Evolutionary conservation across 2,797 vertebrate species (phyloP).

Genomic region (Gallinago nigripennis): DNA sequence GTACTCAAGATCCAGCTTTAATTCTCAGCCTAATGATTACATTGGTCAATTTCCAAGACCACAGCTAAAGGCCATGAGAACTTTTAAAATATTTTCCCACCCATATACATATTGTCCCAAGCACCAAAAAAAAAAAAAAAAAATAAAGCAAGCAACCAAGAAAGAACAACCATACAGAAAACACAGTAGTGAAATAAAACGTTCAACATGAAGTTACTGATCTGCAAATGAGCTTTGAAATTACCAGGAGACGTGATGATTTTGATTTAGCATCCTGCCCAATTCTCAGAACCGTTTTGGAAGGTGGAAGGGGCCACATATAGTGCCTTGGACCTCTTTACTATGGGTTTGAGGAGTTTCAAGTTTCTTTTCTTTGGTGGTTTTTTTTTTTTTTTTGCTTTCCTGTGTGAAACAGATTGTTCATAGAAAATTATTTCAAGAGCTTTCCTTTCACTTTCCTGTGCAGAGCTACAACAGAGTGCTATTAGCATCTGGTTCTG

Average conservation of each 20-base stretch:
- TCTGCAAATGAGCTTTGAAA: neutral
- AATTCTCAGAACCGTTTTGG: neutral
- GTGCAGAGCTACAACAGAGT: neutral
- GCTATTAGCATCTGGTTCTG: slow-evolving; percentile 14
- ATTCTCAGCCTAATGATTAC: slow-evolving; percentile 43
- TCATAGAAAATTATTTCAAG: slow-evolving; percentile 19
- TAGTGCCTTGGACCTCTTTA: neutral
- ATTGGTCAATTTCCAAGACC: slow-evolving; percentile 45
- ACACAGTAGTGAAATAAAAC: neutral
- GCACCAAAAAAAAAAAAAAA: neutral
- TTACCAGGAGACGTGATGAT: neutral
- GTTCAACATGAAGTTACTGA: neutral
- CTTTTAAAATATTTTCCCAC: slow-evolving; percentile 37
- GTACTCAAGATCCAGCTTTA: slow-evolving; percentile 17
- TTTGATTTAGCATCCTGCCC: neutral
- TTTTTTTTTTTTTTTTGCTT: neutral
- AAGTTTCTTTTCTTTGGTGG: neutral
- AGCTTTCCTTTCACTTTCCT: slow-evolving; percentile 30
- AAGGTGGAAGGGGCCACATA: neutral
- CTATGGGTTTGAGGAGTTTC: neutral
- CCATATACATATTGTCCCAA: neutral
- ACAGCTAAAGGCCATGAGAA: slow-evolving; percentile 53
- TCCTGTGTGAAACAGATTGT: neutral
- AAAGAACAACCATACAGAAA: neutral
- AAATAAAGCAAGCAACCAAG: neutral